Percentiles rank a stretch among this genome's conserved stretches.
Evolutionary conservation across 2,888 invertebrate genomes (phyloP).

Genomic region (Rhamnusium bicolor): DNA sequence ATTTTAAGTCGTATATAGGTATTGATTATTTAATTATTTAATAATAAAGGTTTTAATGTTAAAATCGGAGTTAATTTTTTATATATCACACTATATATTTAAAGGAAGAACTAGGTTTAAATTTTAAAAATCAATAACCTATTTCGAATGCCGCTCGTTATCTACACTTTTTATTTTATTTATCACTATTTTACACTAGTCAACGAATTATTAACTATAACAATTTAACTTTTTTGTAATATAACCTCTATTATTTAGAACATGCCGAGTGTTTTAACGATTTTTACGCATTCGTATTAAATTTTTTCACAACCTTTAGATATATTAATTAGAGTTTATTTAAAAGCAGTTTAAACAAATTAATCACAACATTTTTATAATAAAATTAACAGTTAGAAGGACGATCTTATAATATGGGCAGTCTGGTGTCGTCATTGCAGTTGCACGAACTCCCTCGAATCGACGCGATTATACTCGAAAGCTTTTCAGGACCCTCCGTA

Average conservation of each 20-base stretch:
- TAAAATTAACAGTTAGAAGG: constrained; percentile 52
- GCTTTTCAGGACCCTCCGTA: constrained; percentile 52
- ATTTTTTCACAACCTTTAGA: constrained; percentile 48
- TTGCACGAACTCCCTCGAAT: constrained; percentile 51
- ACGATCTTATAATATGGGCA: constrained; percentile 58
- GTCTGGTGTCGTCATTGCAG: constrained; percentile 65
- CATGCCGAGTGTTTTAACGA: constrained; percentile 17
- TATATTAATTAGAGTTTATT: constrained; percentile 24
- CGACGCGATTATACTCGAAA: constrained; percentile 48
- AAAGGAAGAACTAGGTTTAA: constrained; percentile 51
- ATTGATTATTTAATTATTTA: constrained; percentile 24
- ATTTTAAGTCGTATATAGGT: background rate
- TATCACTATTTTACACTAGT: constrained; percentile 34
- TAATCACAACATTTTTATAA: constrained; percentile 57
- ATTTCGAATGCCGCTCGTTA: constrained; percentile 15
- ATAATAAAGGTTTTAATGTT: constrained; percentile 35
- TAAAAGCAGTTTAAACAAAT: constrained; percentile 30
- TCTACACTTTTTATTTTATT: constrained; percentile 37
- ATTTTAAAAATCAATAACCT: constrained; percentile 22
- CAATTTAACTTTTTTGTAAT: constrained; percentile 25
- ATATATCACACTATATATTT: constrained; percentile 55
- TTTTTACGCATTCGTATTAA: background rate
- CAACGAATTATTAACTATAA: constrained; percentile 27
- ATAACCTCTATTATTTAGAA: constrained; percentile 34
- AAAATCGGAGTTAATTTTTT: constrained; percentile 35